Evolutionary conservation across 2,888 invertebrate species (phyloP).

Genomic region (Coremacera marginata): DNA sequence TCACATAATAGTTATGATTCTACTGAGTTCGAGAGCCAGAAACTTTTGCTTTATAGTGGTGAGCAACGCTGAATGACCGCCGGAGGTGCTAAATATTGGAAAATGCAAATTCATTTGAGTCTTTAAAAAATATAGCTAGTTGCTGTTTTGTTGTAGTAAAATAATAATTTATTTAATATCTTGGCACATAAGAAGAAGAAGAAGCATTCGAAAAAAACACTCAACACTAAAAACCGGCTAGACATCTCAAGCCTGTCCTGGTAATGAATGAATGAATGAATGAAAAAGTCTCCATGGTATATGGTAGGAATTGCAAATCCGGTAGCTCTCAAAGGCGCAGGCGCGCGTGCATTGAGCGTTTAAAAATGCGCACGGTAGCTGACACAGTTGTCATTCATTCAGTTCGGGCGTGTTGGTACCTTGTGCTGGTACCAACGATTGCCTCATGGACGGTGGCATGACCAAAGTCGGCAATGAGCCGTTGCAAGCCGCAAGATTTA

Average conservation of each 20-base stretch:
- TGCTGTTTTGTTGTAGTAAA: conserved; percentile 46
- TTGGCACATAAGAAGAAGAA: too few relatives aligned
- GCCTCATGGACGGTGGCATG: conserved; percentile 17
- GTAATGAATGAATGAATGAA: neutral
- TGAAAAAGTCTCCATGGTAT: neutral
- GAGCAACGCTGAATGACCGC: conserved; percentile 60
- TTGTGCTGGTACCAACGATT: neutral
- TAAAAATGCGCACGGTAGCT: conserved; percentile 61
- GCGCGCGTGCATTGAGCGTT: conserved; percentile 28
- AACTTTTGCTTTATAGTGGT: neutral
- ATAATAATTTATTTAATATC: conserved; percentile 60
- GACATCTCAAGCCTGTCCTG: neutral
- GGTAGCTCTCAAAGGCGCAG: conserved; percentile 44
- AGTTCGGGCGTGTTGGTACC: conserved; percentile 1
- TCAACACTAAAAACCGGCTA: neutral
- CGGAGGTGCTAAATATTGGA: conserved; percentile 67
- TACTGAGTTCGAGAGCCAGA: neutral
- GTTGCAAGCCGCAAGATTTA: conserved; percentile 38
- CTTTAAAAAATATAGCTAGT: conserved; percentile 7
- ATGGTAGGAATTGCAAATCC: conserved; percentile 29
- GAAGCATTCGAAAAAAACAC: neutral
- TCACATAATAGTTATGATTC: conserved; percentile 48
- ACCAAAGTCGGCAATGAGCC: conserved; percentile 3
- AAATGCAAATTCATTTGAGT: conserved; percentile 62
- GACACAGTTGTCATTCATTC: conserved; percentile 65